Evolutionary conservation across 2,113 vertebrate genomes (phyloP), one percentile per base, ranked within the genome.

Genomic region (Trichomycterus rosablanca): DNA sequence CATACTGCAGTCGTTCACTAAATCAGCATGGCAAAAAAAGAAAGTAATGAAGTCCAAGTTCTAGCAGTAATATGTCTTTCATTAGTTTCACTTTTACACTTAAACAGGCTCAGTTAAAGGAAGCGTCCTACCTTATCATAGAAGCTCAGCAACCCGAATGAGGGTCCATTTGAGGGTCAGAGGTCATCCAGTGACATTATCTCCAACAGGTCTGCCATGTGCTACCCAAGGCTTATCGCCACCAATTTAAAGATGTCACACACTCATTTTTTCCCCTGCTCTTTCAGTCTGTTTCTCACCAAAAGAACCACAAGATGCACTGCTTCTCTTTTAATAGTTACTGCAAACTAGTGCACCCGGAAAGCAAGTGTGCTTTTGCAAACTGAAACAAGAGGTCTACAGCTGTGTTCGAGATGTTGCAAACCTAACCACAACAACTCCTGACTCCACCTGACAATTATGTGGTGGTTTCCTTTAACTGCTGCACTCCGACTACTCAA

Each of bases 401-500:
- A 72, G 46, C 54, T 11, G 48, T 16, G 16, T 69, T 30, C 14
- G 3, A 12, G n/a, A 8, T 2, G 22, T 24, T 57, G 18, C 40
- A 66, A 70, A 49, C 56, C 45, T 70, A 65, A 66, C 74, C 67
- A 37, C 74, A 73, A 54, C 44, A 68, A 66, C 48, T 57, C 59
- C 35, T 24, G 14, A 30, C 50, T 45, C 6, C 64, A 63, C 45
- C 46, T 66, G 37, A 26, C 68, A 62, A 5, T 48, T 39, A 28
- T 30, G n/a, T 7, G 26, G 23, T 61, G 75, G 24, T 4, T 35
- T 65, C 39, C 53, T 52, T 49, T 55, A 32, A 53, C 40, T 63
- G 75, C 68, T 78, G 55, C 22, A 46, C 28, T 16, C 34, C 7
- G 34, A 3, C 34, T 2, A 4, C 5, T 19, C 5, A 5, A 18